phyloP scores from a whole-genome alignment of 2,113 vertebrate species.

The Propithecus coquereli region DNA sequence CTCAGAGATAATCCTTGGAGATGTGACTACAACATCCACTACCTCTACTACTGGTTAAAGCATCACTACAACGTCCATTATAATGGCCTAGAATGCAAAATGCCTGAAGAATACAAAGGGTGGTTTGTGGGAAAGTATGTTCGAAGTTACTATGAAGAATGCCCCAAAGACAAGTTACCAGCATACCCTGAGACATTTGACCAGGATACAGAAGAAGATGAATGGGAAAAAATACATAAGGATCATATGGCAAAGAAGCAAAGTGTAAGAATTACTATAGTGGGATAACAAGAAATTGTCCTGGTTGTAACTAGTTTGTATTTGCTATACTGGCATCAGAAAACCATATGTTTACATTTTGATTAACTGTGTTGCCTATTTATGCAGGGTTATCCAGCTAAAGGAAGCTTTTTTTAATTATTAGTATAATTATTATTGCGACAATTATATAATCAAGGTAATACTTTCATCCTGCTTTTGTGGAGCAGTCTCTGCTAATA shows the following conservation, averaged over 20 bases:
- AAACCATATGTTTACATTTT: slow-evolving; percentile 76
- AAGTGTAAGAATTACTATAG: slow-evolving; percentile 83
- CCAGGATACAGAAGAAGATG: slow-evolving; percentile 84
- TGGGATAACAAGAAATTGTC: slow-evolving; percentile 70
- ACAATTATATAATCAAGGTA: slow-evolving; percentile 12
- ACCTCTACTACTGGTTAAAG: slow-evolving; percentile 97
- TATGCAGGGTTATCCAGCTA: slow-evolving; percentile 58
- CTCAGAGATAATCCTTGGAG: slow-evolving; percentile 94
- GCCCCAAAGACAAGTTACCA: slow-evolving; percentile 90
- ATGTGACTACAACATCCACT: slow-evolving; percentile 98
- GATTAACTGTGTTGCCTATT: slow-evolving; percentile 65
- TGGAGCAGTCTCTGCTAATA: background rate
- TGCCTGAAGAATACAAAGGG: slow-evolving; percentile 91
- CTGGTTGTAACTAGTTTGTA: slow-evolving; percentile 4
- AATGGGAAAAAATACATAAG: slow-evolving; percentile 80
- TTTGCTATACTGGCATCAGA: slow-evolving; percentile 62
- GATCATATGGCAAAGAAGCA: slow-evolving; percentile 80
- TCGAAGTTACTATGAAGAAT: slow-evolving; percentile 96
- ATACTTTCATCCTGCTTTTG: background rate
- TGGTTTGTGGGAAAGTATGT: slow-evolving; percentile 95
- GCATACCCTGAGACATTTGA: slow-evolving; percentile 83
- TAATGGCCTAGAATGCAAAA: slow-evolving; percentile 90
- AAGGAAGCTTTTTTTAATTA: slow-evolving; percentile 55
- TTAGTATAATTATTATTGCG: slow-evolving; percentile 48
- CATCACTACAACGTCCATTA: slow-evolving; percentile 92